A percentile compares a stretch with the other conserved stretches of the same genome.
phyloP scores from a whole-genome alignment of 2,113 vertebrate species.

The Labeo rohita region DNA sequence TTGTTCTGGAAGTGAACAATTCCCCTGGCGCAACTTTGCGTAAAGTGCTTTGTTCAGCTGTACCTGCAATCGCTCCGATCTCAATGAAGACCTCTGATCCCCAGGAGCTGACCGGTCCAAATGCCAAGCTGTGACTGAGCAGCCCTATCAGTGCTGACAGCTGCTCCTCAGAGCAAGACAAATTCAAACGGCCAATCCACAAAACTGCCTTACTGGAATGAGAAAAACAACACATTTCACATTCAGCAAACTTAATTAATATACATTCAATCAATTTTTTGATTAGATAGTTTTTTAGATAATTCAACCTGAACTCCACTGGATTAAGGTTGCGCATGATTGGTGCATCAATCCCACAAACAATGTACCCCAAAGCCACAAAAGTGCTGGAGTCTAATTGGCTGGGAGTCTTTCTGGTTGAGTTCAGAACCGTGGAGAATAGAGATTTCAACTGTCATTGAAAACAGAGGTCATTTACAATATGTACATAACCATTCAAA shows the following conservation, averaged over 20 bases:
- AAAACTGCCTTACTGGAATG: conserved; percentile 75
- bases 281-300: not conserved
- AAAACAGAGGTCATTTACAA: conserved; percentile 25
- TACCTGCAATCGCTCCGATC: conserved; percentile 80
- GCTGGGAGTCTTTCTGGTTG: conserved; percentile 66
- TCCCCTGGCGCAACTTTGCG: not conserved
- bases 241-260: not conserved
- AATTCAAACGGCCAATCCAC: conserved; percentile 72
- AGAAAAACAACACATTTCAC: not conserved
- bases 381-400: conserved; percentile 76
- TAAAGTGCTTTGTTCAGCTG: not conserved
- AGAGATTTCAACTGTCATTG: conserved; percentile 67
- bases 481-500: not conserved
- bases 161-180: conserved; percentile 78
- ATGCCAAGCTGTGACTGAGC: conserved; percentile 68
- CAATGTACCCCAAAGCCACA: conserved; percentile 76
- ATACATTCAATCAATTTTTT: not conserved
- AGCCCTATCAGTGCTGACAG: conserved; percentile 67
- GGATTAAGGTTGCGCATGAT: conserved; percentile 73
- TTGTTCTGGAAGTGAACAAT: not conserved
- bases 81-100: conserved; percentile 78
- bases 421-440: conserved; percentile 68
- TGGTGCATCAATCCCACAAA: conserved; percentile 74
- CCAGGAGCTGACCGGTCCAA: conserved; percentile 78
- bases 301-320: conserved; percentile 78